phyloP scores from a whole-genome alignment of 1,140 invertebrate genomes.

The Calephelis virginiensis region DNA sequence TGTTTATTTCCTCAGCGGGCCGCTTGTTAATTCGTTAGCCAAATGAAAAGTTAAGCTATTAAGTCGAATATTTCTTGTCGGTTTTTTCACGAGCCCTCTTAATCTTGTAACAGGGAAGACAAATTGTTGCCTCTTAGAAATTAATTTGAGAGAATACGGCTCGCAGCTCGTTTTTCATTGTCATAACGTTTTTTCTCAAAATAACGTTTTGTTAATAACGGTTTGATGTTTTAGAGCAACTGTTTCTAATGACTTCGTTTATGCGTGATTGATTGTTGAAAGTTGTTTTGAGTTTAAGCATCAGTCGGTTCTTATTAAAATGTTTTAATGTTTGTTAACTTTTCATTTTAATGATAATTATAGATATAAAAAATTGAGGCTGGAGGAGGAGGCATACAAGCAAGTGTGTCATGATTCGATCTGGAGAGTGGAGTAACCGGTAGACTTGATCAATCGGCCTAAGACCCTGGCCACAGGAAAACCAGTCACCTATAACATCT shows the following conservation, averaged over 20 bases:
- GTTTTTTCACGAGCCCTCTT: slow-evolving; percentile 55
- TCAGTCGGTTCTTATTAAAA: background rate
- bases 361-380: no score
- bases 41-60: slow-evolving; percentile 72
- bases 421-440: no score
- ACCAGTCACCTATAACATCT: no score
- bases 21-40: slow-evolving; percentile 60
- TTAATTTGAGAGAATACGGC: slow-evolving; percentile 62
- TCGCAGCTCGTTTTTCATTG: slow-evolving; percentile 52
- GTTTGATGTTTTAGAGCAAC: slow-evolving; percentile 41
- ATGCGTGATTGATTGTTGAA: slow-evolving; percentile 34
- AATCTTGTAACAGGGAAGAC: slow-evolving; percentile 53
- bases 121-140: slow-evolving; percentile 60
- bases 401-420: no score
- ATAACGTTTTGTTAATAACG: slow-evolving; percentile 51
- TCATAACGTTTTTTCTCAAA: slow-evolving; percentile 49
- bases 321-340: slow-evolving; percentile 3
- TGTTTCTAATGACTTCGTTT: slow-evolving; percentile 38
- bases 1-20: slow-evolving; percentile 54
- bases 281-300: slow-evolving; percentile 1
- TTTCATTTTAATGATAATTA: background rate
- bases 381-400: no score
- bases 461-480: no score
- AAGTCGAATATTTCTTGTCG: slow-evolving; percentile 44
- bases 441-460: no score